Conservation (phyloP, 1,140 invertebrate genomes). For the Drosophila erecta region DNA sequence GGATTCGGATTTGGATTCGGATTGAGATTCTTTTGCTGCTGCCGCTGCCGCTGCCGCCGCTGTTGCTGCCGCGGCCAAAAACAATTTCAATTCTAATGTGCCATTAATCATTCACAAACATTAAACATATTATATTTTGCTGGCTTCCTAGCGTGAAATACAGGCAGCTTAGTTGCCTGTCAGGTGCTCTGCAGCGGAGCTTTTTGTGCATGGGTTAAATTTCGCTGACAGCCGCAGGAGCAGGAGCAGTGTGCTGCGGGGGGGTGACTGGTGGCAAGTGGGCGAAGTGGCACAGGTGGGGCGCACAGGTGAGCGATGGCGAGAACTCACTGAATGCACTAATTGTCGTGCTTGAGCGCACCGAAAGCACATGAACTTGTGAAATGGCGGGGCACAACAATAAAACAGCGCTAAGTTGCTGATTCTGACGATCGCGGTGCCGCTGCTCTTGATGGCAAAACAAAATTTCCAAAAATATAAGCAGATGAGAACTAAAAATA, state of each 20-base stretch:
- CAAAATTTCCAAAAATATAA: conserved; percentile 58
- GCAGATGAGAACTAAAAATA: conserved; percentile 52
- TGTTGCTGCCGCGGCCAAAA: conserved; percentile 41
- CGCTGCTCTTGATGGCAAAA: conserved; percentile 37
- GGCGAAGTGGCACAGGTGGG: conserved; percentile 23
- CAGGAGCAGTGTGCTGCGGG: neutral
- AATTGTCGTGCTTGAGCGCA: conserved; percentile 69
- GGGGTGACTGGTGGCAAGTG: neutral
- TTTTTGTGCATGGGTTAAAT: conserved; percentile 39
- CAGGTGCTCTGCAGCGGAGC: conserved; percentile 49
- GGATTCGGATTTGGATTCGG: conserved; percentile 8
- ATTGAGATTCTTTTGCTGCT: neutral
- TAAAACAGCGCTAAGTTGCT: conserved; percentile 42
- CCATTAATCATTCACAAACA: conserved; percentile 83
- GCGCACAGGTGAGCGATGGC: conserved; percentile 36
- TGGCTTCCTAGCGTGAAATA: conserved; percentile 77
- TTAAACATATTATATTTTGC: conserved; percentile 69
- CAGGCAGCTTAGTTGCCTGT: conserved; percentile 79
- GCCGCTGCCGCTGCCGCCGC: neutral
- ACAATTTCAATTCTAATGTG: conserved; percentile 82
- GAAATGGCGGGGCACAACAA: conserved; percentile 40
- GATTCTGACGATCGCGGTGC: conserved; percentile 14
- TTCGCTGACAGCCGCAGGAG: conserved; percentile 3
- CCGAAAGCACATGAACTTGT: conserved; percentile 57
- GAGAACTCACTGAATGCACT: conserved; percentile 61